Percentiles rank a stretch among this genome's conserved stretches.
phyloP scores from a whole-genome alignment of 2,113 vertebrate genomes.

The Peromyscus maniculatus region DNA sequence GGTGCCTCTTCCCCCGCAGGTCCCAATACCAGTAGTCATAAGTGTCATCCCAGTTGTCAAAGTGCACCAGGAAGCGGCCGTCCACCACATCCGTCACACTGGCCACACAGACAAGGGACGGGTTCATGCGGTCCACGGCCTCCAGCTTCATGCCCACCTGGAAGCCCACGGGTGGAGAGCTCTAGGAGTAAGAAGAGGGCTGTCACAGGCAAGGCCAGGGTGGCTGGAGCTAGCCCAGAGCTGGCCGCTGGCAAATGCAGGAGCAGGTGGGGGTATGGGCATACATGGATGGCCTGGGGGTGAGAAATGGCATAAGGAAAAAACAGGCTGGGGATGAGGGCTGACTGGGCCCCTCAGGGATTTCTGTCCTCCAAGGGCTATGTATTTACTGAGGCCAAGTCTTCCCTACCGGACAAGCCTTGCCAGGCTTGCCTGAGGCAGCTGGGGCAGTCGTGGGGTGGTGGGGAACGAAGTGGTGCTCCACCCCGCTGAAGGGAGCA shows the following conservation, averaged over 20 bases:
- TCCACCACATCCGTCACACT: constrained; percentile 97
- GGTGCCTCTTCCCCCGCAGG: neutral
- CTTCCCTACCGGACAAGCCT: neutral
- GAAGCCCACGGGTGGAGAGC: constrained; percentile 90
- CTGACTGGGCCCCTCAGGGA: neutral
- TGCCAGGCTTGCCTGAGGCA: neutral
- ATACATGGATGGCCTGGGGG: neutral
- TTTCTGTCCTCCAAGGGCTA: neutral
- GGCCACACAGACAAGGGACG: constrained; percentile 97
- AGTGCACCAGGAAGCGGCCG: constrained; percentile 97
- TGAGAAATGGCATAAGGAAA: neutral
- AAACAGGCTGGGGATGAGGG: neutral
- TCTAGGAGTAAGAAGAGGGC: constrained; percentile 85
- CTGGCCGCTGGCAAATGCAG: neutral
- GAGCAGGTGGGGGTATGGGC: too few relatives aligned
- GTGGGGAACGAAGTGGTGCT: neutral
- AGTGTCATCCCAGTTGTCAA: constrained; percentile 99
- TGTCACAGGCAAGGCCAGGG: constrained; percentile 11
- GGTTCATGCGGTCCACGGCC: constrained; percentile 99
- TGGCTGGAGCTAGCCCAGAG: neutral
- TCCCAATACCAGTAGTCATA: constrained; percentile 96
- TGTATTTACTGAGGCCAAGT: too few relatives aligned
- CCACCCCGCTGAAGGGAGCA: neutral
- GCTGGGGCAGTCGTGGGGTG: neutral
- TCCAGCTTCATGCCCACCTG: constrained; percentile 98